A percentile compares a stretch with the other conserved stretches of the same genome.
Evolutionary conservation across 2,888 invertebrate genomes (phyloP).

Genomic region (Rhagophthalmus giganteus): DNA sequence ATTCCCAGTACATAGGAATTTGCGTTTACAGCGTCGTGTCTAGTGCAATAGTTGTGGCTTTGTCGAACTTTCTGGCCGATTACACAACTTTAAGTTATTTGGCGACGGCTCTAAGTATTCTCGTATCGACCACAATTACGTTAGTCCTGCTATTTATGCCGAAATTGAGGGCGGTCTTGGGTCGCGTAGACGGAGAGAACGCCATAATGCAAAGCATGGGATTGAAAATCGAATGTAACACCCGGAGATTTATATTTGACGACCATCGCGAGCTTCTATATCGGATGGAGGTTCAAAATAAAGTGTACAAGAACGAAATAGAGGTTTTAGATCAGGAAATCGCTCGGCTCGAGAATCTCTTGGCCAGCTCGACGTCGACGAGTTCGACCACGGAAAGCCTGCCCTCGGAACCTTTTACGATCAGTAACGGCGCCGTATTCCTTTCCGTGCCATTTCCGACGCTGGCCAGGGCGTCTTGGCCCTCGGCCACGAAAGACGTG

Average conservation of each 20-base stretch:
- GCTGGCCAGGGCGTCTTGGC: slow-evolving; percentile 43
- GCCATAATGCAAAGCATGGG: slow-evolving; percentile 89
- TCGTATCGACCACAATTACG: slow-evolving; percentile 84
- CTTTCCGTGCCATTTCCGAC: slow-evolving; percentile 6
- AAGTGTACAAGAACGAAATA: slow-evolving; percentile 83
- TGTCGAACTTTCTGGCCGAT: slow-evolving; percentile 86
- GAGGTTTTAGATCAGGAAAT: slow-evolving; percentile 79
- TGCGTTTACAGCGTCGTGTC: slow-evolving; percentile 92
- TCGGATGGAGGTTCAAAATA: slow-evolving; percentile 88
- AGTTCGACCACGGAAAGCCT: slow-evolving; percentile 8
- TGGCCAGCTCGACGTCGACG: slow-evolving; percentile 48
- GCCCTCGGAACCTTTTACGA: neutral
- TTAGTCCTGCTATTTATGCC: slow-evolving; percentile 85
- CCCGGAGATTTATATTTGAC: slow-evolving; percentile 64
- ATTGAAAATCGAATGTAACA: slow-evolving; percentile 84
- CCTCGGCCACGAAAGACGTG: slow-evolving; percentile 24
- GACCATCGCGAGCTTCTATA: slow-evolving; percentile 82
- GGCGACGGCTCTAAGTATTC: slow-evolving; percentile 79
- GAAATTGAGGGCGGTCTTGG: slow-evolving; percentile 75
- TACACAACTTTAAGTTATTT: slow-evolving; percentile 79
- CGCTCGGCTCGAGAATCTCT: slow-evolving; percentile 69
- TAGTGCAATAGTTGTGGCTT: slow-evolving; percentile 81
- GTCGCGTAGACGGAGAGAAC: slow-evolving; percentile 65
- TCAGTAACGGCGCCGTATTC: slow-evolving; percentile 6
- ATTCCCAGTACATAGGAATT: slow-evolving; percentile 91